These are phyloP conservation scores for Cossypha caffra DNA, from an alignment of 2,797 vertebrate genomes.

Conservation along the genomic window DNA sequence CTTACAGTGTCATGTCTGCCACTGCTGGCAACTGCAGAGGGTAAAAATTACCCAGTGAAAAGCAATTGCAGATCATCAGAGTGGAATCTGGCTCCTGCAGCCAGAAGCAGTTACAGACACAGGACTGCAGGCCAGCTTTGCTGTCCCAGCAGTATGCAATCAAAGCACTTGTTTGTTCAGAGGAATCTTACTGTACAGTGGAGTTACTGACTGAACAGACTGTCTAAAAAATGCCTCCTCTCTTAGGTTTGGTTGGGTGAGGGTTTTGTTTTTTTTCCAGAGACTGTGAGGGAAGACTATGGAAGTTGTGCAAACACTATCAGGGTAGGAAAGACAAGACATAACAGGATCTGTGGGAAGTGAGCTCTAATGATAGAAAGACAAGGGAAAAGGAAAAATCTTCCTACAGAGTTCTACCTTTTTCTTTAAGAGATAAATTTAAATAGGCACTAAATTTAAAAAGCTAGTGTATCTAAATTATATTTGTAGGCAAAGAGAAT, in stretches of 20 bases:
- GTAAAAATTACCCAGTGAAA: constrained; percentile 13
- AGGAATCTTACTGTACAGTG: not conserved
- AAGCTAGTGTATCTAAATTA: not conserved
- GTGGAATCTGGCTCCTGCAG: constrained; percentile 9
- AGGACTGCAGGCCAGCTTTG: not conserved
- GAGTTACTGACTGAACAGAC: not conserved
- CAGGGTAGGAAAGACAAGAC: not conserved
- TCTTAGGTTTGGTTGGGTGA: not conserved
- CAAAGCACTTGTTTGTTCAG: constrained; percentile 43
- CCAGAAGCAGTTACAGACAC: not conserved
- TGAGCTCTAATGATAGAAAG: not conserved
- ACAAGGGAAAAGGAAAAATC: not conserved
- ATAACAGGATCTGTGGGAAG: not conserved
- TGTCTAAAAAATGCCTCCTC: not conserved
- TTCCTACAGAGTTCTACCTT: not conserved
- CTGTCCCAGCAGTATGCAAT: not conserved
- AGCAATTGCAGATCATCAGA: constrained; percentile 26
- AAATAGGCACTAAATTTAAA: not conserved
- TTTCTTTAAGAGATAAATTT: not conserved
- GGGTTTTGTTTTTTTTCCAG: not conserved
- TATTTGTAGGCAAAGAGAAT: not conserved
- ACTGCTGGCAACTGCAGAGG: not conserved
- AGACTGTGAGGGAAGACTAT: not conserved
- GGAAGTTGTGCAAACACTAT: not conserved
- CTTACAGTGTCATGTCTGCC: not conserved